Evolutionary conservation across 2,797 vertebrate genomes (phyloP).

Genomic region (Myotis pilosus): DNA sequence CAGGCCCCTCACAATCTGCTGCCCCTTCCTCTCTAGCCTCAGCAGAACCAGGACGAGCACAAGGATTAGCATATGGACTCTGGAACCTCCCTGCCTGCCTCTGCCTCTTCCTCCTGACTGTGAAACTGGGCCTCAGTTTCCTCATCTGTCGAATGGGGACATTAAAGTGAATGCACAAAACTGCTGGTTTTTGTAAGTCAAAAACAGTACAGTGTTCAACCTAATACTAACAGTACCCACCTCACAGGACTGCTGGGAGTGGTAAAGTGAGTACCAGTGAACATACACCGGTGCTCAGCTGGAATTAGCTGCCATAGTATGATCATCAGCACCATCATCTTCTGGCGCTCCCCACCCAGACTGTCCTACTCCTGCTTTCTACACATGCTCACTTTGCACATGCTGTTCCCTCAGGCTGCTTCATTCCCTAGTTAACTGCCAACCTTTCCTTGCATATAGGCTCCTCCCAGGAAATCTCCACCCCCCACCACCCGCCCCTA

Average conservation of each 20-base stretch:
- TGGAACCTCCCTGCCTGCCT: background rate
- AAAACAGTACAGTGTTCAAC: background rate
- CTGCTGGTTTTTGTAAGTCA: background rate
- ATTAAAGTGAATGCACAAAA: background rate
- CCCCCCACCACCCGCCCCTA: background rate
- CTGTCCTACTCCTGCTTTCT: background rate
- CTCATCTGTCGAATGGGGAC: background rate
- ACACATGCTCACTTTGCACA: background rate
- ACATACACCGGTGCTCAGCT: background rate
- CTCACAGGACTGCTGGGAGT: background rate
- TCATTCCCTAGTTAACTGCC: background rate
- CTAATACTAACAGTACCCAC: background rate
- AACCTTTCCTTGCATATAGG: background rate
- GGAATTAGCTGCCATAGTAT: background rate
- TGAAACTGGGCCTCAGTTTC: background rate
- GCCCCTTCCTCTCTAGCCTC: background rate
- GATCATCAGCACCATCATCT: fast-evolving
- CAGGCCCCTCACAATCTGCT: background rate
- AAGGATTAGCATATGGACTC: background rate
- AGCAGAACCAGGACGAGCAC: background rate
- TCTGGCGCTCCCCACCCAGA: background rate
- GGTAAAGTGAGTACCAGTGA: background rate
- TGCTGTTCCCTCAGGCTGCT: background rate
- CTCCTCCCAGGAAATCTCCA: background rate
- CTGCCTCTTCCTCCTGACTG: background rate